Evolutionary conservation across 2,113 vertebrate genomes (phyloP).

Genomic region (Eulemur macaco): DNA sequence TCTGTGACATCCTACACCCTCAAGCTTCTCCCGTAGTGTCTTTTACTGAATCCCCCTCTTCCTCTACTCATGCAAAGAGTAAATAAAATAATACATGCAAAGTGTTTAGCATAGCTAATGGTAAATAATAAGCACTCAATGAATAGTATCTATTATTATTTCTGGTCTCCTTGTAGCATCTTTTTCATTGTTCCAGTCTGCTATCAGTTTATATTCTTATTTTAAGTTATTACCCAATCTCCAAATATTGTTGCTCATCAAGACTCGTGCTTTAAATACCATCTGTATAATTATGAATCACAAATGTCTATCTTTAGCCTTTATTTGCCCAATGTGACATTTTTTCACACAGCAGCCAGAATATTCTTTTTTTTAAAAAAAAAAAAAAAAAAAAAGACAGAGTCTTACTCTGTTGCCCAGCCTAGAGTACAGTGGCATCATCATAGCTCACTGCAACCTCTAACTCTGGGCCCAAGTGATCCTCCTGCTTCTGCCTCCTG

Average conservation of each 20-base stretch:
- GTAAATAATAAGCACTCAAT: constrained; percentile 13
- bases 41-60: not conserved
- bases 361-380: not conserved
- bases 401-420: too few species aligned
- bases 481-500: too few species aligned
- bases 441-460: too few species aligned
- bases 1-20: not conserved
- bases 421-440: too few species aligned
- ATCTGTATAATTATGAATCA: constrained; percentile 7
- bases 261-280: not conserved
- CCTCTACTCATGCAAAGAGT: not conserved
- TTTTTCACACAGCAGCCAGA: not conserved
- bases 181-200: not conserved
- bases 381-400: too few species aligned
- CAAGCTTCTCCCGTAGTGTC: not conserved
- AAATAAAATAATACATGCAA: not conserved
- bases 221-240: not conserved
- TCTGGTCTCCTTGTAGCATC: not conserved
- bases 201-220: not conserved
- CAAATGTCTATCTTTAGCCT: not conserved
- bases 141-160: not conserved
- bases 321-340: not conserved
- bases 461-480: too few species aligned
- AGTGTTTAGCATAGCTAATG: not conserved
- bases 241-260: not conserved